These are phyloP conservation scores for Philaethria dido DNA, from an alignment of 2,888 invertebrate genomes.

Conservation along the genomic window DNA sequence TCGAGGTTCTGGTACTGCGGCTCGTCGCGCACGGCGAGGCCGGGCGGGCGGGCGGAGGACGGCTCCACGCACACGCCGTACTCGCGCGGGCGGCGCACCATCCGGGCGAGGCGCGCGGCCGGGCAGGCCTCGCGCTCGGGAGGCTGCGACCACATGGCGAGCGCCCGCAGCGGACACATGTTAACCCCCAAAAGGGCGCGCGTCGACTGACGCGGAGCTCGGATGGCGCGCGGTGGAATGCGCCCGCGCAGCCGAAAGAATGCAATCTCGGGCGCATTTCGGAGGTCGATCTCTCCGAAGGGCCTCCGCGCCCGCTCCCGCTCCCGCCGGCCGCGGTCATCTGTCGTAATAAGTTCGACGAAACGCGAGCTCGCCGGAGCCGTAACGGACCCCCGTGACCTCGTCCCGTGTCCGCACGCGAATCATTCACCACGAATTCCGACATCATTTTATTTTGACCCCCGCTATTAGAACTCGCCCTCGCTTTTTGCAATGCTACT, in stretches of 20 bases:
- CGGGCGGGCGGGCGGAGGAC: slow-evolving; percentile 64
- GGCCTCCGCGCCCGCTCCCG: slow-evolving; percentile 78
- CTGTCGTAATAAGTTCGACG: slow-evolving; percentile 84
- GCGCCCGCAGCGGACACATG: slow-evolving; percentile 82
- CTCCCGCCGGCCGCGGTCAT: slow-evolving; percentile 70
- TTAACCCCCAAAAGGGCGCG: slow-evolving; percentile 84
- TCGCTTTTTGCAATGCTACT: slow-evolving; percentile 31
- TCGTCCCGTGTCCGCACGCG: slow-evolving; percentile 67
- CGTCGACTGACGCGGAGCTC: slow-evolving; percentile 80
- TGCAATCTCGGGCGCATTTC: slow-evolving; percentile 85
- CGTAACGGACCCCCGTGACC: slow-evolving; percentile 73
- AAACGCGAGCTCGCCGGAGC: slow-evolving; percentile 73
- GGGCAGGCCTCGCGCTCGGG: slow-evolving; percentile 67
- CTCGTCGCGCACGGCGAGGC: slow-evolving; percentile 72
- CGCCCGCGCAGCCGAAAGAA: slow-evolving; percentile 84
- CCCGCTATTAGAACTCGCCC: slow-evolving; percentile 32
- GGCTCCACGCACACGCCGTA: slow-evolving; percentile 76
- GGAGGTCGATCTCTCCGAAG: slow-evolving; percentile 83
- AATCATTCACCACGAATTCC: slow-evolving; percentile 61
- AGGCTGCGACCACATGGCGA: slow-evolving; percentile 82
- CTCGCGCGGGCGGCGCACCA: slow-evolving; percentile 73
- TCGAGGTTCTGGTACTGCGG: slow-evolving; percentile 80
- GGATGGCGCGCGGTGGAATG: slow-evolving; percentile 82
- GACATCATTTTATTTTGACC: slow-evolving; percentile 38
- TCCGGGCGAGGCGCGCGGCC: slow-evolving; percentile 68